These are phyloP conservation scores for Hirtodrosophila alboralis DNA, from an alignment of 2,888 invertebrate species.

Conservation along the genomic window DNA sequence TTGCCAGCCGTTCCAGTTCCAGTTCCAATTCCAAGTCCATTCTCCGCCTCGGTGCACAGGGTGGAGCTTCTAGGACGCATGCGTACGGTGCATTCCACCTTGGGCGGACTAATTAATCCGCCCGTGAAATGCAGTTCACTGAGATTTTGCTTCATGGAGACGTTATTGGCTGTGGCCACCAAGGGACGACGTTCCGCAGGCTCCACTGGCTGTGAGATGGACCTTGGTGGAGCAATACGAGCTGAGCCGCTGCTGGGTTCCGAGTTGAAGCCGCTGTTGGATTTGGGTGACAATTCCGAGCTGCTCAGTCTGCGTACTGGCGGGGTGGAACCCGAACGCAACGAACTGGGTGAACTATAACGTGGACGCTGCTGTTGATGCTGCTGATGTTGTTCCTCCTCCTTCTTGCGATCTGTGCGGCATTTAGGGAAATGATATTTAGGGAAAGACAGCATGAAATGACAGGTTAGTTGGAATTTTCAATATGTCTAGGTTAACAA, in stretches of 20 bases:
- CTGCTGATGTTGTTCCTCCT: slow-evolving; percentile 72
- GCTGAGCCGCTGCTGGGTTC: slow-evolving; percentile 48
- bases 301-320: slow-evolving; percentile 52
- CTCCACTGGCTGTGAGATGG: slow-evolving; percentile 52
- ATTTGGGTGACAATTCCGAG: slow-evolving; percentile 68
- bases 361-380: slow-evolving; percentile 66
- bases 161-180: slow-evolving; percentile 74
- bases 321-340: slow-evolving; percentile 42
- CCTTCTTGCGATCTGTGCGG: slow-evolving; percentile 81
- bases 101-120: slow-evolving; percentile 57
- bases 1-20: slow-evolving; percentile 8
- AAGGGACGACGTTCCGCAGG: slow-evolving; percentile 38
- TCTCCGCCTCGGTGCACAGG: slow-evolving; percentile 64
- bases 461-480: slow-evolving; percentile 45
- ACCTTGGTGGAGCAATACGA: slow-evolving; percentile 24
- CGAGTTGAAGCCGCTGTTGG: slow-evolving; percentile 51
- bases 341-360: slow-evolving; percentile 72
- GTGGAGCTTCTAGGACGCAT: slow-evolving; percentile 81
- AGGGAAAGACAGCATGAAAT: slow-evolving; percentile 41
- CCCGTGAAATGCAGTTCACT: slow-evolving; percentile 81
- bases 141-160: slow-evolving; percentile 82
- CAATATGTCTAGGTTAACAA: slow-evolving; percentile 24
- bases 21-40: slow-evolving; percentile 3
- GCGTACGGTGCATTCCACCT: slow-evolving; percentile 74
- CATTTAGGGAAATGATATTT: slow-evolving; percentile 23